Evolutionary conservation across 2,797 vertebrate genomes (phyloP).

Genomic region (Hephaestus fuliginosus): DNA sequence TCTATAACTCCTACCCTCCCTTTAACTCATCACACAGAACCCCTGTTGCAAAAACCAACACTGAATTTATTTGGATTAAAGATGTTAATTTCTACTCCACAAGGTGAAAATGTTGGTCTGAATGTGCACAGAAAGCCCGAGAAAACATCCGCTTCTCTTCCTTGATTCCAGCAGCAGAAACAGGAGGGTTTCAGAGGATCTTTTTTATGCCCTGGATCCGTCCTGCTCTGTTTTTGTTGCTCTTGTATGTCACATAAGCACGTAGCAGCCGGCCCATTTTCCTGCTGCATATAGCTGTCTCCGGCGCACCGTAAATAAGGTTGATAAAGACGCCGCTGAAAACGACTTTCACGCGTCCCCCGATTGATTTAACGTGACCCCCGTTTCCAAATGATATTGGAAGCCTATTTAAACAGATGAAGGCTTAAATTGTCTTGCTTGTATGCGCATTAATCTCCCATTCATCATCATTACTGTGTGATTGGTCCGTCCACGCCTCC

Average conservation of each 20-base stretch:
- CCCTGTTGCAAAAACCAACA: neutral
- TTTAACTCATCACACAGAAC: neutral
- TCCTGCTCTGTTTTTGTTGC: conserved; percentile 48
- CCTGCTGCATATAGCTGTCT: conserved; percentile 78
- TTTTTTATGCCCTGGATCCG: conserved; percentile 9
- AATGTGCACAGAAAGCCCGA: neutral
- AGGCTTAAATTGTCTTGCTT: conserved; percentile 99
- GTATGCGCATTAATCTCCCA: conserved; percentile 99
- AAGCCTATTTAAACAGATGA: conserved; percentile 99
- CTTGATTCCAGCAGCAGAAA: conserved; percentile 25
- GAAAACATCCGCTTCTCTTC: neutral
- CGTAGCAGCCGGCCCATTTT: conserved; percentile 70
- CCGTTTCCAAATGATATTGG: conserved; percentile 97
- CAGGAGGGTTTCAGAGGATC: conserved; percentile 15
- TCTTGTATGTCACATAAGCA: conserved; percentile 60
- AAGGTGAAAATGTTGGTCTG: neutral
- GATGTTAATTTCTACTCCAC: neutral
- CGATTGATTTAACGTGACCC: conserved; percentile 99
- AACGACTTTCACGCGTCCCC: conserved; percentile 96
- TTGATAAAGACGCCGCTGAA: conserved; percentile 93
- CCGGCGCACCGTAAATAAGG: conserved; percentile 94
- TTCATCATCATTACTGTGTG: conserved; percentile 99
- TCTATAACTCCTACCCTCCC: no score
- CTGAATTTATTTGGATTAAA: neutral
- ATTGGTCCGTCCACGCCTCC: conserved; percentile 95